Base-by-base conservation (phyloP, 2,113 vertebrate species). In the Paraplagusia blochii region DNA sequence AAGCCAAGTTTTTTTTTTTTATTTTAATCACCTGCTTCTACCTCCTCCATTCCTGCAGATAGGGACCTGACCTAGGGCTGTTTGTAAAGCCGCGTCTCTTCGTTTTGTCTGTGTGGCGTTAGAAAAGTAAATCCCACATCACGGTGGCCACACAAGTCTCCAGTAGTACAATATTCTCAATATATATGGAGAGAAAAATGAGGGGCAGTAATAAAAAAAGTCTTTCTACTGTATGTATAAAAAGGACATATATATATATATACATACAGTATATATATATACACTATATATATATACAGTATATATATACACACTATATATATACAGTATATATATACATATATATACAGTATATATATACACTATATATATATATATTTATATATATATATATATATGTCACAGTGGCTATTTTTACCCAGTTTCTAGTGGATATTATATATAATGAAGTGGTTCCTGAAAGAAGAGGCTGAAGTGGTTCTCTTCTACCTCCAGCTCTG, bases 401-500 rank as follows among this genome's bases (percentile, higher is more conserved):
- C 44, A 48, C 7, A 40, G 11, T 34, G 54, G 36, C 36, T 78
- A 65, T 82, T 85, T 82, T 58, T 50, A 81, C 69, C 64, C 76
- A 63, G 62, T 77, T 48, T 79, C 83, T 40, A 59, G 58, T 82
- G 79, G 66, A 63, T 79, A 70, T 77, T 77, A 14, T 85, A 76
- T 81, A 82, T 66, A 67, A 75, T 14, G 61, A 75, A 76, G 75
- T 63, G 68, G 70, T 71, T 70, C 72, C 67, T 74, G 65, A 81
- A 63, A 74, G 62, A 78, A 7, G 45, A 67, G 61, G 64, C 62
- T 72, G 57, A 83, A 68, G 78, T 50, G 63, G 44, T 78, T 84
- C 74, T 78, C 79, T 87, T 81, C 84, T 85, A 88, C 87, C 88
- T 89, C 88, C 82, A 69, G 74, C 55, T 50, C 56, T 69, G 73